These are phyloP conservation scores for Macrosteles quadrilineatus DNA, from an alignment of 1,140 invertebrate genomes.

Conservation along the genomic window DNA sequence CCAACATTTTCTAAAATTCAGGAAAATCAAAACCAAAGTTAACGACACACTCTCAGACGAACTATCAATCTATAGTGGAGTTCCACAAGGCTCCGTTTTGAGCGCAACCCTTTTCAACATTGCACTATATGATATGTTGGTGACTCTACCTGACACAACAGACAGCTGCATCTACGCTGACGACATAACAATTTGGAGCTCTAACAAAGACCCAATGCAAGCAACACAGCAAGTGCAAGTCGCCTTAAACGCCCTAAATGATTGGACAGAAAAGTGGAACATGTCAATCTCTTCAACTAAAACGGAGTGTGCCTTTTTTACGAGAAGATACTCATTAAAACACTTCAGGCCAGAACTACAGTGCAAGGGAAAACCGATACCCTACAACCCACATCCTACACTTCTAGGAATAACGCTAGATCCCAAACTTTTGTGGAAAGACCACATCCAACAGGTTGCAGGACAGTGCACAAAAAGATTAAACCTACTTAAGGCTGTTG, in stretches of 20 bases:
- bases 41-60: neutral
- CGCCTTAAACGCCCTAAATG: neutral
- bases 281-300: neutral
- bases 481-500: neutral
- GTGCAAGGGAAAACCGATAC: too few relatives aligned
- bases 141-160: too few relatives aligned
- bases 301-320: neutral
- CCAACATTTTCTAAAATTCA: neutral
- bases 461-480: neutral
- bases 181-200: neutral
- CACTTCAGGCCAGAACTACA: neutral
- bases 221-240: too few relatives aligned
- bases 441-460: neutral
- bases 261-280: neutral
- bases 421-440: constrained; percentile 6
- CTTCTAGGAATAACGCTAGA: neutral
- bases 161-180: too few relatives aligned
- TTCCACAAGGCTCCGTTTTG: too few relatives aligned
- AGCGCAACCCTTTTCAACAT: too few relatives aligned
- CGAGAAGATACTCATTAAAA: constrained; percentile 4
- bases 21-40: constrained; percentile 18
- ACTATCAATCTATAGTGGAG: neutral
- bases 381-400: constrained; percentile 8
- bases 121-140: too few relatives aligned
- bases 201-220: neutral